phyloP scores from a whole-genome alignment of 2,113 vertebrate species.

The Periophthalmus modestus region DNA sequence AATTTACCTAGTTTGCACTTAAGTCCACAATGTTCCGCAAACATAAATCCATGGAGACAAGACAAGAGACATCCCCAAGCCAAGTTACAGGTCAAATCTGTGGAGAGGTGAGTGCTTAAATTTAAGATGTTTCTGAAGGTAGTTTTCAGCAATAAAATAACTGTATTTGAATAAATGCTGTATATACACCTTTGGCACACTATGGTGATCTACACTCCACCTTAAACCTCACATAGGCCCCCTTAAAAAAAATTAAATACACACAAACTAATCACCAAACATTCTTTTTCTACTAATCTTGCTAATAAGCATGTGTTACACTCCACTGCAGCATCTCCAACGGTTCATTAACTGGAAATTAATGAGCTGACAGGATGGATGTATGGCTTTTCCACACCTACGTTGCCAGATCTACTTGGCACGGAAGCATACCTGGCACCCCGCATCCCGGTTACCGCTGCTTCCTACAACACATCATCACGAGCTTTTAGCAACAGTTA shows the following conservation, averaged over 20 bases:
- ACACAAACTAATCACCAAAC: neutral
- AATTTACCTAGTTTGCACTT: no score
- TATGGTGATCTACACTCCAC: neutral
- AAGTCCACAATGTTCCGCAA: no score
- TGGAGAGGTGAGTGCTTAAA: no score
- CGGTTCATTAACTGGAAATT: neutral
- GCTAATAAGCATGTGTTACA: neutral
- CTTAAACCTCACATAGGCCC: neutral
- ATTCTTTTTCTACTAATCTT: neutral
- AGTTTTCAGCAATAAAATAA: no score
- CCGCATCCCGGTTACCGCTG: neutral
- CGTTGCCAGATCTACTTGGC: neutral
- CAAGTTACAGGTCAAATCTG: no score
- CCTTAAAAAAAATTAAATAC: neutral
- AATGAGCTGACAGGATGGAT: neutral
- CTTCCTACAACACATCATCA: slow-evolving; percentile 6
- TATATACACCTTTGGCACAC: no score
- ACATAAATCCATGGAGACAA: no score
- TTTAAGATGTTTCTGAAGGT: no score
- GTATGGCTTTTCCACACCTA: neutral
- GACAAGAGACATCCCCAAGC: no score
- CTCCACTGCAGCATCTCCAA: neutral
- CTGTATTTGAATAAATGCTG: no score
- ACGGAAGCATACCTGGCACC: neutral
- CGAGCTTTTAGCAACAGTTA: slow-evolving; percentile 8